Evolutionary conservation across 2,888 invertebrate genomes (phyloP).

Genomic region (Idaea aversata): DNA sequence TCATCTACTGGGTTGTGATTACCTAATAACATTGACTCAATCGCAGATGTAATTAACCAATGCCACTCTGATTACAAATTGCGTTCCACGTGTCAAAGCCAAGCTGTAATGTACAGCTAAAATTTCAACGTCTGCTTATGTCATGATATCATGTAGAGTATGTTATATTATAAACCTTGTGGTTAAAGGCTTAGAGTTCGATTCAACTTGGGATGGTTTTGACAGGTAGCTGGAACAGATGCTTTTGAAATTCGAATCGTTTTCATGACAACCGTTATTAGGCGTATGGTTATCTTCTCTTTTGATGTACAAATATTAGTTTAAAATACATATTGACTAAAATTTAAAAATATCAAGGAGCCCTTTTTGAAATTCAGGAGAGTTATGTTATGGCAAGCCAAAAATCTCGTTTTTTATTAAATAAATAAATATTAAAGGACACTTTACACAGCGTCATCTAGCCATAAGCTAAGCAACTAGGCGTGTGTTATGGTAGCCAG

Average conservation of each 20-base stretch:
- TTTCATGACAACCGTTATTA: constrained; percentile 22
- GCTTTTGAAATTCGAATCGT: constrained; percentile 31
- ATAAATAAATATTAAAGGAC: too few relatives aligned
- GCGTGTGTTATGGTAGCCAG: too few relatives aligned
- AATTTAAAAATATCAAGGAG: too few relatives aligned
- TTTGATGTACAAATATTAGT: background rate
- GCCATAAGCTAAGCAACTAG: too few relatives aligned
- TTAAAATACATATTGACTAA: too few relatives aligned
- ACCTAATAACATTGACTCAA: constrained; percentile 19
- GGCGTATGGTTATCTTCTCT: constrained; percentile 18
- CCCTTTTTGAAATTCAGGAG: too few relatives aligned
- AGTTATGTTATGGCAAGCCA: too few relatives aligned
- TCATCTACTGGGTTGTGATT: constrained; percentile 14
- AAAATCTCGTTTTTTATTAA: too few relatives aligned
- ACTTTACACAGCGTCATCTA: too few relatives aligned
- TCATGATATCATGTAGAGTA: constrained; percentile 26
- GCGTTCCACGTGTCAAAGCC: constrained; percentile 32
- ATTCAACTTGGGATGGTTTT: constrained; percentile 16
- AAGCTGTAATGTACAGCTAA: constrained; percentile 35
- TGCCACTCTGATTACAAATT: constrained; percentile 33
- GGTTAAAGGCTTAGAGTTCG: constrained; percentile 12
- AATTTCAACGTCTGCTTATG: constrained; percentile 37
- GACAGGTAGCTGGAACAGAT: constrained; percentile 24
- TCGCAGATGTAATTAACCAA: constrained; percentile 31
- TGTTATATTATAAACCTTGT: background rate